These are phyloP conservation scores for Lutra lutra DNA, from an alignment of 2,797 vertebrate genomes.

Conservation along the genomic window DNA sequence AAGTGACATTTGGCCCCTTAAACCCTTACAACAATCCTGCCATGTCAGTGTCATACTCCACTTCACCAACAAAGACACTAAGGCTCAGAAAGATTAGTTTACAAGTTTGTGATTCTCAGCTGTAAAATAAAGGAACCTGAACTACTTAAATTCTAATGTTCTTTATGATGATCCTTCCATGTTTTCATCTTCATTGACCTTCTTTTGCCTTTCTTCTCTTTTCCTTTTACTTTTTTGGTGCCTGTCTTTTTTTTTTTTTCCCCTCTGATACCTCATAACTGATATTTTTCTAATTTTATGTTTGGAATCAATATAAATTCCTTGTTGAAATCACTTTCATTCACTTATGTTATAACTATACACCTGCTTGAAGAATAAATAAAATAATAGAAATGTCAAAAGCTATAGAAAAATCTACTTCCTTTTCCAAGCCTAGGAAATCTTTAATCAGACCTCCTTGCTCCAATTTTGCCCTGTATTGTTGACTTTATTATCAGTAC, in stretches of 20 bases:
- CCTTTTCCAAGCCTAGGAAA: not conserved
- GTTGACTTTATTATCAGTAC: not conserved
- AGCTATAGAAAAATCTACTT: conserved; percentile 10
- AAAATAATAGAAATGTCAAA: not conserved
- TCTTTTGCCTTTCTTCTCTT: not conserved
- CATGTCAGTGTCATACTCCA: not conserved
- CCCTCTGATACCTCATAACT: not conserved
- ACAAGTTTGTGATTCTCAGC: not conserved
- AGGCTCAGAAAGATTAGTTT: not conserved
- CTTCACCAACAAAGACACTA: not conserved
- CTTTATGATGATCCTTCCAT: not conserved
- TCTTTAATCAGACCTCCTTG: not conserved
- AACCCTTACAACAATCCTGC: not conserved
- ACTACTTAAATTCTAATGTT: not conserved
- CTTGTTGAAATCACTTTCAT: not conserved
- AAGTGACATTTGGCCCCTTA: not conserved
- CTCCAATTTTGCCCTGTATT: not conserved
- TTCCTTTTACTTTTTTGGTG: conserved; percentile 16
- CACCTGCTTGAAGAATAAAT: not conserved
- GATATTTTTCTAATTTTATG: conserved; percentile 34
- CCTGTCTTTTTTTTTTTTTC: not conserved
- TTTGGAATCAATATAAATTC: conserved; percentile 43
- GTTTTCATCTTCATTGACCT: not conserved
- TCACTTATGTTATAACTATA: not conserved
- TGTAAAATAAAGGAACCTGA: not conserved